Base-by-base conservation (phyloP, 1,140 invertebrate species). In the Solenopsis invicta region DNA sequence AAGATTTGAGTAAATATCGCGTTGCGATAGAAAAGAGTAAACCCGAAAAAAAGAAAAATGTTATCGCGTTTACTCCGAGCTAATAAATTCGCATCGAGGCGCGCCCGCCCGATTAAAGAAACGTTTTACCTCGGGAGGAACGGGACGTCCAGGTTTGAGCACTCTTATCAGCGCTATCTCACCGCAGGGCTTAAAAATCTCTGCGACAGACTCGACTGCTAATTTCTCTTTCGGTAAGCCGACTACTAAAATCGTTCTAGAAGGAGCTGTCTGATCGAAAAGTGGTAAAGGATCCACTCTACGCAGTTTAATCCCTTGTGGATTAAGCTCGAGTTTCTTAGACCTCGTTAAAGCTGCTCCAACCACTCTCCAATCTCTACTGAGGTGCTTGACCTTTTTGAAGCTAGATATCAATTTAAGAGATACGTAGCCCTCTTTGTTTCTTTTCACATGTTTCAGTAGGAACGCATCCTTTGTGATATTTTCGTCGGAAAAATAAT, bases 391-490 rank as follows among this genome's bases (percentile, higher is more conserved):
- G 37, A 99, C 98, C 67, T 98, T 97, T 93, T 99, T 98, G 92
- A 99, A 98, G 90, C 98, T 99, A 1, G 98, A 99, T 74, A 99
- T 98, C 56, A 99, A 95, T 94, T 99, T 99, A 9, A 99, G 95
- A 50, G 98, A 99, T 1, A 99, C 98, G 95, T 98, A 99, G 12
- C 99, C 99, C 94, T 99, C 98, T 94, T 99, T 99, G 93, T 99
- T 99, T 34, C 98, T 96, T 50, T 98, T 97, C 4, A 99, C 98
- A 94, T 99, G 98, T 94, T 99, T 99, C 52, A 99, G 94, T 6
- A 99, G 95, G 94, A 99, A 99, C 2, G 98, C 98, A 93, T 99
- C 98, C 94, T 99, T 99, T 1, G 98, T 97, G 84, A 99, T 98
- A 93, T 99, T 99, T 21, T 97, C 98, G 94, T 99, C 98, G 80